These are phyloP conservation scores for Silurus aristotelis DNA, from an alignment of 2,797 vertebrate species.

Conservation along the genomic window DNA sequence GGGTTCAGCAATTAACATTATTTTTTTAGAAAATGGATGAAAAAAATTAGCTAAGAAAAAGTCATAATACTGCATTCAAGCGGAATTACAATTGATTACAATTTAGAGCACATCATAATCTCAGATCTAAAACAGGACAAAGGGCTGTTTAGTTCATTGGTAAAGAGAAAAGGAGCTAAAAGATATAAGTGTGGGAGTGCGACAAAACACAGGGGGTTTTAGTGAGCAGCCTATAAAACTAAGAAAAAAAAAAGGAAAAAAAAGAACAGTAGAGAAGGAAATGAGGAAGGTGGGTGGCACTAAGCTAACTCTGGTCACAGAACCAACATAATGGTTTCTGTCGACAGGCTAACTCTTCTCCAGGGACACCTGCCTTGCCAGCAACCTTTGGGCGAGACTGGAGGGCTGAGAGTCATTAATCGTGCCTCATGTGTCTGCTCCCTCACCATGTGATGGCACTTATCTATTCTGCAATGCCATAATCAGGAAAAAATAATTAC, in stretches of 20 bases:
- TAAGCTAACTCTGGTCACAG: constrained; percentile 50
- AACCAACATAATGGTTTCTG: constrained; percentile 58
- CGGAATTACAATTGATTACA: background rate
- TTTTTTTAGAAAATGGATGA: background rate
- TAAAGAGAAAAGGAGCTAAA: constrained; percentile 17
- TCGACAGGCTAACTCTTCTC: constrained; percentile 54
- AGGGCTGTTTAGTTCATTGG: constrained; percentile 13
- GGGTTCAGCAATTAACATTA: background rate
- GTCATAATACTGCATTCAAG: background rate
- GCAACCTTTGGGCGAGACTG: constrained; percentile 52
- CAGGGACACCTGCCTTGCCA: constrained; percentile 51
- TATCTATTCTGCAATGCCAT: constrained; percentile 31
- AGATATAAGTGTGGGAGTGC: constrained; percentile 37
- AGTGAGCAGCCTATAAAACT: constrained; percentile 38
- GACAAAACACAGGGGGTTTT: constrained; percentile 40
- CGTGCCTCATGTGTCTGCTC: constrained; percentile 51
- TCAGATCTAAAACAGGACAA: constrained; percentile 25
- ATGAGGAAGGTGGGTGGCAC: constrained; percentile 20
- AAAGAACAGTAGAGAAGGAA: constrained; percentile 12
- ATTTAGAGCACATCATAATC: background rate
- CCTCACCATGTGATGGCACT: constrained; percentile 48
- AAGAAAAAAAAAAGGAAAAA: constrained; percentile 1
- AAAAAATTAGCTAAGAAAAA: background rate
- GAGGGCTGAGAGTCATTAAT: constrained; percentile 62
- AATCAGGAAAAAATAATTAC: constrained; percentile 45